phyloP scores from a whole-genome alignment of 2,797 vertebrate species.

The Coendou prehensilis region DNA sequence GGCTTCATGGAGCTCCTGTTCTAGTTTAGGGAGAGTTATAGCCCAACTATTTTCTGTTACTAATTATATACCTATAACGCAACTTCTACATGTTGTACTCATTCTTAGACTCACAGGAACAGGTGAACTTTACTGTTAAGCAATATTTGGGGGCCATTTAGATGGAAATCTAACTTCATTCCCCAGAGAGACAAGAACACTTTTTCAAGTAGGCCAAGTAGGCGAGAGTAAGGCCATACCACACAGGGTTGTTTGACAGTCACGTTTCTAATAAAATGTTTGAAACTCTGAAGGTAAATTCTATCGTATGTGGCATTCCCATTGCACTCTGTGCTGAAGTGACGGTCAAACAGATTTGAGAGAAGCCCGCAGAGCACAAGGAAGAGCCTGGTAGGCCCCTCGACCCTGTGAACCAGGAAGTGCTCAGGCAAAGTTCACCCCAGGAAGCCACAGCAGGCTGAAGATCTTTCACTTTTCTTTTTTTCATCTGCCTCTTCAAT shows the following conservation, averaged over 20 bases:
- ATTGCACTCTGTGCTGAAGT: neutral
- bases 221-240: neutral
- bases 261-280: constrained; percentile 34
- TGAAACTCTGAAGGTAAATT: constrained; percentile 1
- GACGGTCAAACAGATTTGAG: constrained; percentile 68
- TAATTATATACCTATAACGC: neutral
- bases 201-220: neutral
- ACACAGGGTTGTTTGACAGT: neutral
- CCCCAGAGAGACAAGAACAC: neutral
- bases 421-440: constrained; percentile 76
- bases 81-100: neutral
- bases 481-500: neutral
- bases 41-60: neutral
- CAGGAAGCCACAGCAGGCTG: constrained; percentile 74
- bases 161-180: neutral
- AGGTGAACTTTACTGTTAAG: neutral
- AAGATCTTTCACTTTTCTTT: neutral
- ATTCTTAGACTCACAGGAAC: neutral
- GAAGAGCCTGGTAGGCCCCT: constrained; percentile 76
- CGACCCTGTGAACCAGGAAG: constrained; percentile 76
- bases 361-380: constrained; percentile 77
- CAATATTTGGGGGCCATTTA: neutral
- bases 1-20: neutral
- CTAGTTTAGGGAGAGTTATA: neutral
- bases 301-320: neutral